Base-by-base conservation (phyloP, 1,140 invertebrate genomes). In the Drosophila subobscura region DNA sequence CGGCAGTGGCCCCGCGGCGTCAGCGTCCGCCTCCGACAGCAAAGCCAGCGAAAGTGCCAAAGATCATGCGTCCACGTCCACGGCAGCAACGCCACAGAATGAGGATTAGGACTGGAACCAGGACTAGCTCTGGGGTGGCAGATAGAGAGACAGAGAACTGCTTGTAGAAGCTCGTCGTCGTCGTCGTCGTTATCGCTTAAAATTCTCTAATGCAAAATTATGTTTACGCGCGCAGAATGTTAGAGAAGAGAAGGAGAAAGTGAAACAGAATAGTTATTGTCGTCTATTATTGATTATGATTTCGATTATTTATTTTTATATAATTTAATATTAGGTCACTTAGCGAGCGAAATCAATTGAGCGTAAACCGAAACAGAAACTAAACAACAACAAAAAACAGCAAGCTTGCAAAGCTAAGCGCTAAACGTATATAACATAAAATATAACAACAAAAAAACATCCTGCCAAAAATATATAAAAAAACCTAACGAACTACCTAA, bases 261-360 rank as follows among this genome's bases (percentile, higher is more conserved):
- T 56, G 16, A 53, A 6, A 47, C 47, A n/a, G 68, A 64, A 16
- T 37, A 68, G 29, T 72, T 60, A 72, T 72, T 73, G 77, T 78
- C 63, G 72, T 78, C 63, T 77, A 66, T 60, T 76, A 79, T 60
- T 60, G 72, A 79, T 86, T 86, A 81, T 85, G 61, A 85, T 86
- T 85, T 86, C 70, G 78, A 86, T 86, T 88, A 86, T 86, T 86
- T 86, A 86, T 86, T 86, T 86, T 86, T 86, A 80, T 86, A 77
- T 86, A 86, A 86, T 86, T 88, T 81, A 81, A 86, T 88, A 63
- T 86, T 88, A 86, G 81, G 77, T 66, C 54, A 37, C 61, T 74
- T 54, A 75, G 76, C 68, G 77, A 86, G 73, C 81, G 61, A 81
- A 71, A 77, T 77, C 77, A 84, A 59, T 67, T 77, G 58, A 79